These are phyloP conservation scores for Acronicta alni DNA, from an alignment of 2,888 invertebrate genomes.

Conservation along the genomic window DNA sequence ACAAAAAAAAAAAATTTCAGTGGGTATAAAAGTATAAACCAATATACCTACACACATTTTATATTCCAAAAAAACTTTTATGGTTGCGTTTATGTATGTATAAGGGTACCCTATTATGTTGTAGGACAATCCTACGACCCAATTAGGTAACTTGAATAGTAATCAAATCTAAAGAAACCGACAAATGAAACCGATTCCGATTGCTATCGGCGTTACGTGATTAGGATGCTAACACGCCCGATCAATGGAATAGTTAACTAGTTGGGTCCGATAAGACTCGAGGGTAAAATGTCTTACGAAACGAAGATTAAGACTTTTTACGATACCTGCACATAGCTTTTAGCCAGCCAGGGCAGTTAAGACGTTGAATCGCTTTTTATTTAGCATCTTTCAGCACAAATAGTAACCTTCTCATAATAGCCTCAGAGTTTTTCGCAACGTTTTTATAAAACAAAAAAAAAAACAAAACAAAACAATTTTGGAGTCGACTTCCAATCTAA, in stretches of 20 bases:
- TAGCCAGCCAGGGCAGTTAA: too few species aligned
- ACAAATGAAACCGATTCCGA: slow-evolving; percentile 36
- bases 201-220: slow-evolving; percentile 42
- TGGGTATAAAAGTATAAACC: not conserved
- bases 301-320: not conserved
- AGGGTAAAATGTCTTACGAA: slow-evolving; percentile 7
- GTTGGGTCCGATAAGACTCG: slow-evolving; percentile 12
- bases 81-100: not conserved
- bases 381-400: too few species aligned
- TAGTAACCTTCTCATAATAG: too few species aligned
- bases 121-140: slow-evolving; percentile 7
- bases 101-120: slow-evolving; percentile 1
- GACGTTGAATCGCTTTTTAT: too few species aligned
- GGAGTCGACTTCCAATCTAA: too few species aligned
- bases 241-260: slow-evolving; percentile 35
- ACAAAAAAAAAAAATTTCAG: too few species aligned
- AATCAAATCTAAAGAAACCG: slow-evolving; percentile 42
- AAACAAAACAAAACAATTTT: too few species aligned
- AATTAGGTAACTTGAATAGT: slow-evolving; percentile 41
- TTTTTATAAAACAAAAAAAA: too few species aligned
- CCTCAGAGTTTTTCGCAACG: too few species aligned
- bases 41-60: not conserved
- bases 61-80: slow-evolving; percentile 1
- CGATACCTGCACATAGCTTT: not conserved
- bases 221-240: slow-evolving; percentile 29